phyloP scores from a whole-genome alignment of 2,797 vertebrate genomes.

The Astyanax mexicanus region DNA sequence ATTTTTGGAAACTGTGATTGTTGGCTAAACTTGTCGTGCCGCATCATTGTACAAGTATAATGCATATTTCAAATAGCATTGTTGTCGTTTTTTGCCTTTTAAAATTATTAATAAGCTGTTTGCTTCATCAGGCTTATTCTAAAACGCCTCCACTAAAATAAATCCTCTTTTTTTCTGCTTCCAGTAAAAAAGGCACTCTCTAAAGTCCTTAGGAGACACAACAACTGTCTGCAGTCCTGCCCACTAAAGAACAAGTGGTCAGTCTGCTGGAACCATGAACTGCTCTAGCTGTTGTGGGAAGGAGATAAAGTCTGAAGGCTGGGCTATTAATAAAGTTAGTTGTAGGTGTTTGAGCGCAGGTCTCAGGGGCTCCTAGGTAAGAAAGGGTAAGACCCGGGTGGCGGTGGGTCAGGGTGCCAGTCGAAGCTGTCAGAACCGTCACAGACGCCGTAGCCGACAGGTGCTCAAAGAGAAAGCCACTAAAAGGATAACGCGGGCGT shows the following conservation, averaged over 20 bases:
- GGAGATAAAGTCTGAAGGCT: not conserved
- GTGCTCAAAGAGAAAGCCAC: slow-evolving; percentile 85
- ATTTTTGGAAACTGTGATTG: too few species aligned
- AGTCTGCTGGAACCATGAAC: not conserved
- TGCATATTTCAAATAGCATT: too few species aligned
- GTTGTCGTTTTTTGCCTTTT: too few species aligned
- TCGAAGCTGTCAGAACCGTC: slow-evolving; percentile 15
- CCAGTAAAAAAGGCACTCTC: not conserved
- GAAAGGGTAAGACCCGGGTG: not conserved
- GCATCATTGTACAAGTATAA: too few species aligned
- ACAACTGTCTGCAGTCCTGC: slow-evolving; percentile 4
- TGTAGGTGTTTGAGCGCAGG: not conserved
- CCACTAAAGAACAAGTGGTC: not conserved
- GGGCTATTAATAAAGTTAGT: not conserved
- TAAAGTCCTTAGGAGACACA: slow-evolving; percentile 38
- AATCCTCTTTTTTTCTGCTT: slow-evolving; percentile 26
- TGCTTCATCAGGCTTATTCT: slow-evolving; percentile 34
- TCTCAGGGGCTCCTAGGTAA: not conserved
- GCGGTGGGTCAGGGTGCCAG: not conserved
- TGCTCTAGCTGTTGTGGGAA: not conserved
- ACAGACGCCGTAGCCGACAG: slow-evolving; percentile 72
- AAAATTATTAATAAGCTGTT: too few species aligned
- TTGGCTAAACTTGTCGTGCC: too few species aligned
- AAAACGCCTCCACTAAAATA: slow-evolving; percentile 13
- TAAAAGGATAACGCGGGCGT: slow-evolving; percentile 89